Evolutionary conservation across 2,797 vertebrate species (phyloP).

Genomic region (Sarcoramphus papa): DNA sequence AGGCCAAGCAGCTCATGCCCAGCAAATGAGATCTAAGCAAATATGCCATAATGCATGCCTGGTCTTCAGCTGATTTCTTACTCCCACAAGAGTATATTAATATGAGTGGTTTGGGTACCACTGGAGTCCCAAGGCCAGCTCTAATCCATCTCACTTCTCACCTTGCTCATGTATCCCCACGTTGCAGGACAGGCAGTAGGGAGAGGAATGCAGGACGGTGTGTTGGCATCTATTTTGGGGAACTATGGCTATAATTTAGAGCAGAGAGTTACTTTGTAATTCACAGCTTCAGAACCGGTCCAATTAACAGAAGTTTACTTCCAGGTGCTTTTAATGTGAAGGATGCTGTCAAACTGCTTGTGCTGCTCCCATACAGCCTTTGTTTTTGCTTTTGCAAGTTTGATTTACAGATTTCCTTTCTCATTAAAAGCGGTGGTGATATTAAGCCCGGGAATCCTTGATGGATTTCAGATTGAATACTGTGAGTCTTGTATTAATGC

Average conservation of each 20-base stretch:
- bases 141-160: background rate
- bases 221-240: background rate
- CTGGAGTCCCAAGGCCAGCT: background rate
- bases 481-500: slow-evolving; percentile 5
- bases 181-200: background rate
- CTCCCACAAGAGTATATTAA: background rate
- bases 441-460: slow-evolving; percentile 4
- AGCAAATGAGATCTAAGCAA: background rate
- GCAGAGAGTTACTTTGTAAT: background rate
- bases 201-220: background rate
- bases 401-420: slow-evolving; percentile 35
- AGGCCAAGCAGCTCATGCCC: background rate
- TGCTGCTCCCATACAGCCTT: background rate
- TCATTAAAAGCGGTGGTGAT: background rate
- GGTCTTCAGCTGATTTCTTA: background rate
- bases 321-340: background rate
- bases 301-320: background rate
- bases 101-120: background rate
- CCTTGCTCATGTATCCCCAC: rapidly evolving
- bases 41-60: background rate
- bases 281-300: background rate
- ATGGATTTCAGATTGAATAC: slow-evolving; percentile 36
- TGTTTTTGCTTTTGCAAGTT: background rate
- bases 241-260: background rate
- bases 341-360: background rate